phyloP scores from a whole-genome alignment of 1,140 invertebrate species.

The Mactra quadrangularis region DNA sequence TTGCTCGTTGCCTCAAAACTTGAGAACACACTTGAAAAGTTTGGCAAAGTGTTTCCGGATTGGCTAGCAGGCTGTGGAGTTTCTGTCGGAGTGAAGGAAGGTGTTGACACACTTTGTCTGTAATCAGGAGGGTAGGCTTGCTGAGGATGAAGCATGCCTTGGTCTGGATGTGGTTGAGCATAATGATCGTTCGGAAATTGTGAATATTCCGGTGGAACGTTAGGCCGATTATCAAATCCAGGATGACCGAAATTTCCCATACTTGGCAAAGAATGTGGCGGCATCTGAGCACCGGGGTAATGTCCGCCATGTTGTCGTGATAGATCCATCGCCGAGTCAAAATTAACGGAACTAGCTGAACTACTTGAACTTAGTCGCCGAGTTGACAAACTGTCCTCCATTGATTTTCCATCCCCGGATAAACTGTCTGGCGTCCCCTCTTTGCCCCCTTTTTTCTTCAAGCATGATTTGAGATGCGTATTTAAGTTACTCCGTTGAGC shows the following conservation, averaged over 20 bases:
- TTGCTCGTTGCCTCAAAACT: conserved; percentile 12
- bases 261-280: background rate
- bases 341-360: conserved; percentile 19
- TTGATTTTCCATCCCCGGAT: background rate
- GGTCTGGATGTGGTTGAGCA: background rate
- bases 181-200: conserved; percentile 23
- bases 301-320: conserved; percentile 29
- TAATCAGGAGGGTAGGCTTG: background rate
- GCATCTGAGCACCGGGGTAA: background rate
- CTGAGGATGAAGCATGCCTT: background rate
- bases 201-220: background rate
- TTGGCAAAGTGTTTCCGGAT: conserved; percentile 49
- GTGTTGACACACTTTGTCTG: background rate
- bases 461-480: conserved; percentile 79
- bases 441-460: conserved; percentile 42
- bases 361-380: conserved; percentile 26
- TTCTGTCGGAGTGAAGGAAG: background rate
- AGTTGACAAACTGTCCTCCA: background rate
- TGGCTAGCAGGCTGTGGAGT: conserved; percentile 1
- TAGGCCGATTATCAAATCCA: conserved; percentile 1
- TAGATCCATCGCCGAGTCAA: conserved; percentile 43
- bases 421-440: conserved; percentile 26
- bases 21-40: conserved; percentile 53
- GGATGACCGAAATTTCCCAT: conserved; percentile 11
- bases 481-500: conserved; percentile 97